Conservation (phyloP, 2,888 invertebrate genomes). For the Caenorhabditis afra region DNA sequence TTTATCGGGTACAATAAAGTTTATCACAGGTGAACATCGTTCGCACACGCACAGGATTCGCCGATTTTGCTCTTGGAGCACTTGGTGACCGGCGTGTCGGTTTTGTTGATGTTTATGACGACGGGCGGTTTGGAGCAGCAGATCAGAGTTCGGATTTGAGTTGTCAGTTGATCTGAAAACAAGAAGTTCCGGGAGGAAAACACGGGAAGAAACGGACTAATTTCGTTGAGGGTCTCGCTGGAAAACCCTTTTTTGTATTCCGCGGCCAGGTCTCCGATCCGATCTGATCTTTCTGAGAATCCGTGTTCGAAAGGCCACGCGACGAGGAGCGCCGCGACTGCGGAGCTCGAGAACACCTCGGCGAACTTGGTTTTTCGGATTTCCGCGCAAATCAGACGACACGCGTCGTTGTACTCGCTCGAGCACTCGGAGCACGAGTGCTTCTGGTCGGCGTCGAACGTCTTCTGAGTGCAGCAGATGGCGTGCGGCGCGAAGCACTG, state of each 20-base stretch:
- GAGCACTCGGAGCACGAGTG: constrained; percentile 47
- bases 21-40: constrained; percentile 43
- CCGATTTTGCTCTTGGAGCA: constrained; percentile 46
- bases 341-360: constrained; percentile 58
- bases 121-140: constrained; percentile 61
- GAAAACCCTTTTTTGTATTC: constrained; percentile 60
- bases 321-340: constrained; percentile 69
- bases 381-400: constrained; percentile 61
- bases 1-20: not conserved
- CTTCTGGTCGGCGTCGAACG: constrained; percentile 60
- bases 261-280: constrained; percentile 47
- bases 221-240: constrained; percentile 67
- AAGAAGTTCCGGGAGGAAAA: not conserved
- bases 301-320: constrained; percentile 69
- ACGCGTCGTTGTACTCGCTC: constrained; percentile 57
- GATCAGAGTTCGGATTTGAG: constrained; percentile 61
- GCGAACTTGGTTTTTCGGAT: constrained; percentile 61
- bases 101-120: constrained; percentile 45
- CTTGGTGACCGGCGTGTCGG: constrained; percentile 10
- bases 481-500: constrained; percentile 70
- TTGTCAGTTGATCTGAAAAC: constrained; percentile 59
- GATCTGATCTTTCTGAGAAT: constrained; percentile 58
- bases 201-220: constrained; percentile 42
- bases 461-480: constrained; percentile 66
- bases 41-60: constrained; percentile 43